These are phyloP conservation scores for Paramormyrops hopkinsi DNA, from an alignment of 2,797 vertebrate genomes.

Conservation along the genomic window DNA sequence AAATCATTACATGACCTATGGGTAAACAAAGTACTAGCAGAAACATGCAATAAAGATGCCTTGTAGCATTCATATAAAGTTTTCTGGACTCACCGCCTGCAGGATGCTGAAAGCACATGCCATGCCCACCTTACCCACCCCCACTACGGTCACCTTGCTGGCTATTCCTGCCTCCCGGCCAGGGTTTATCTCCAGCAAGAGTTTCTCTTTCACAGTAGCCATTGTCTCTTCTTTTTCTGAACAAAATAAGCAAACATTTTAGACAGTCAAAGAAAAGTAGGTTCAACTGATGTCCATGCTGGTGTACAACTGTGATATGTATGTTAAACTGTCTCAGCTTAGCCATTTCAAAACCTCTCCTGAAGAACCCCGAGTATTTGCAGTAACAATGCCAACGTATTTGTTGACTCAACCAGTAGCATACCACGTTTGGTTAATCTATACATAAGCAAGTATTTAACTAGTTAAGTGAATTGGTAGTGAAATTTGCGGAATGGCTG, in stretches of 20 bases:
- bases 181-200: not conserved
- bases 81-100: conserved; percentile 55
- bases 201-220: conserved; percentile 7
- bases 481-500: not conserved
- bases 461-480: not conserved
- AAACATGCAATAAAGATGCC: not conserved
- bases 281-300: not conserved
- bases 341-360: not conserved
- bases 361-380: not conserved
- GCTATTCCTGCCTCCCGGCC: not conserved
- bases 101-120: conserved; percentile 68
- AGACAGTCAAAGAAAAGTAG: not conserved
- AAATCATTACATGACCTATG: not conserved
- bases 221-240: not conserved
- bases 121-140: conserved; percentile 74
- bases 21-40: not conserved
- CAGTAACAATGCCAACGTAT: not conserved
- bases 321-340: not conserved
- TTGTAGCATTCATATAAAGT: not conserved
- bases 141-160: conserved; percentile 66
- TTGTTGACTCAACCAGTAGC: not conserved
- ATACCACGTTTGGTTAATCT: not conserved
- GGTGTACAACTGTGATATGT: not conserved
- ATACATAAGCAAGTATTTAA: not conserved
- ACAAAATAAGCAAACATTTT: not conserved